These are phyloP conservation scores for Drosophila niveifrons DNA, from an alignment of 2,888 invertebrate species.

Conservation along the genomic window DNA sequence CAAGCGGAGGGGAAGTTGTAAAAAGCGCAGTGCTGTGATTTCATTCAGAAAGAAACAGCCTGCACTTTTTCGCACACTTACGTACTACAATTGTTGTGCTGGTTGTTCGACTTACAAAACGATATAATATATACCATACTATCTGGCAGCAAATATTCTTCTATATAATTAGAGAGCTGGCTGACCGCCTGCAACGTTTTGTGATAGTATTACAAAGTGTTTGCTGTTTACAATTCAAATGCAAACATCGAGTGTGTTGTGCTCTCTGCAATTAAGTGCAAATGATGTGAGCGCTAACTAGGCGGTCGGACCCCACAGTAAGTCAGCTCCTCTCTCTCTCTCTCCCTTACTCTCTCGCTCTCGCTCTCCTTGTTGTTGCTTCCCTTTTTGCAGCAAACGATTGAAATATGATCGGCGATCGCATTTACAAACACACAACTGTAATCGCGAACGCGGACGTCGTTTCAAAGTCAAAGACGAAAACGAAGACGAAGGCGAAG, in stretches of 20 bases:
- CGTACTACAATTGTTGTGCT: no score
- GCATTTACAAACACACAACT: slow-evolving; percentile 72
- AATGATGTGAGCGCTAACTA: slow-evolving; percentile 50
- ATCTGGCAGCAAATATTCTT: background rate
- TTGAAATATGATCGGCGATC: slow-evolving; percentile 79
- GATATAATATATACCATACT: background rate
- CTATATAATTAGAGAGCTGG: slow-evolving; percentile 6
- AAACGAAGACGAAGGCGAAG: background rate
- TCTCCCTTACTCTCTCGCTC: background rate
- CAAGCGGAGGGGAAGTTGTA: background rate
- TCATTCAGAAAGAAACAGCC: slow-evolving; percentile 61
- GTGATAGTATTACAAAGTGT: slow-evolving; percentile 52
- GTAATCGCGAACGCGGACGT: slow-evolving; percentile 55
- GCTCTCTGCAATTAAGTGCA: slow-evolving; percentile 58
- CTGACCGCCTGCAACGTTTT: background rate
- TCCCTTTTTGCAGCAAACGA: slow-evolving; percentile 36
- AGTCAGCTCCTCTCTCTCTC: slow-evolving; percentile 5
- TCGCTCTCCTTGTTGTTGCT: slow-evolving; percentile 5
- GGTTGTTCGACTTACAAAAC: no score
- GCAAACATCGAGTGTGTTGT: slow-evolving; percentile 40
- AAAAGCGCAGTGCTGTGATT: slow-evolving; percentile 58
- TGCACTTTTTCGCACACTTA: slow-evolving; percentile 40
- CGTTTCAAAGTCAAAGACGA: background rate
- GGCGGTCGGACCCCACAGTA: slow-evolving; percentile 71
- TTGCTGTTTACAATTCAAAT: slow-evolving; percentile 64